Conservation (phyloP, 2,888 invertebrate species). For the Dinocampus coccinellae region DNA sequence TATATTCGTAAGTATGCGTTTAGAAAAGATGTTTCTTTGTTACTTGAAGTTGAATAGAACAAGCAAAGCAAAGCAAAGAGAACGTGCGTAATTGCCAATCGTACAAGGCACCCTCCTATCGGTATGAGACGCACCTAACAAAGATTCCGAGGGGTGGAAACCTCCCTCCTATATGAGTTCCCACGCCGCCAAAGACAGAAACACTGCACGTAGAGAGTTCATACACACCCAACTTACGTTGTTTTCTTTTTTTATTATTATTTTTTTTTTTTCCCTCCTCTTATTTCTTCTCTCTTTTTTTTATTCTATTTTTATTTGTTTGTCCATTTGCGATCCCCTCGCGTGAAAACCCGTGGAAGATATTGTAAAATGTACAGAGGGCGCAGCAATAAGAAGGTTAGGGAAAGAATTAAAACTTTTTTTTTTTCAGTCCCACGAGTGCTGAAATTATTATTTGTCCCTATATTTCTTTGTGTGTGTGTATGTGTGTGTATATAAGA, state of each 20-base stretch:
- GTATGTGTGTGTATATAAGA: not conserved
- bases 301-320: no score
- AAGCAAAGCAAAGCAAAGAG: not conserved
- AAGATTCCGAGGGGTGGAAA: slow-evolving; percentile 37
- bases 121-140: not conserved
- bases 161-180: slow-evolving; percentile 54
- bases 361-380: not conserved
- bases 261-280: slow-evolving; percentile 11
- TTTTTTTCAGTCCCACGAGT: not conserved
- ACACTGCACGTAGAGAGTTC: slow-evolving; percentile 36
- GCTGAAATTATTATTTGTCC: not conserved
- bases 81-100: slow-evolving; percentile 5
- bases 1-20: not conserved
- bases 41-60: not conserved
- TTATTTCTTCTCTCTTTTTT: not conserved
- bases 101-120: not conserved
- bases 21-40: slow-evolving; percentile 4
- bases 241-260: slow-evolving; percentile 31
- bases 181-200: slow-evolving; percentile 50
- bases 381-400: not conserved
- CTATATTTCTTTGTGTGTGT: not conserved
- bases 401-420: not conserved
- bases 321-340: not conserved
- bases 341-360: not conserved
- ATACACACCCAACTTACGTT: slow-evolving; percentile 33